Base-by-base conservation (phyloP, 2,797 vertebrate genomes). In the Gymnopithys bicolor region DNA sequence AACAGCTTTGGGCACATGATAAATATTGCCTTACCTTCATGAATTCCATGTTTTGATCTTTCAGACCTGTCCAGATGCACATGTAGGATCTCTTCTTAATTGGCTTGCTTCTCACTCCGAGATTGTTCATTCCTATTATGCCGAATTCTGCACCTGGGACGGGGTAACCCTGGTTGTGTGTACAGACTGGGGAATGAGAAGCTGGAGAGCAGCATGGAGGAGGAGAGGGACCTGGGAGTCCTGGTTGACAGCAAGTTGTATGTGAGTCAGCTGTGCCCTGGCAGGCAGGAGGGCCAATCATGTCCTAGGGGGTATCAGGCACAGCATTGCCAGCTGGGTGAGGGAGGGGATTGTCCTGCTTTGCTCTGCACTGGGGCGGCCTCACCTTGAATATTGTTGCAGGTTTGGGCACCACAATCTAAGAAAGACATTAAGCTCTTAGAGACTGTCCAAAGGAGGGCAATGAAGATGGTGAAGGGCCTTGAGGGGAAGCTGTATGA, bases 311-410 rank as follows among this genome's bases (percentile, higher is more conserved):
- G 39, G 28, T 19, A 62, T 32, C 39, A 63, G 60, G 39, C 28
- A 63, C 7, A 43, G 39, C 19, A 23, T 32, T 6, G 1, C 7
- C 60, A 43, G 60, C 28, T 2, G 2, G 39, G 5, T 1, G 3
- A 63, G 39, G 39, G 39, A 22, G 13, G 28, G 19, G 39, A 43
- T 32, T 43, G 39, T 15, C 19, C 59, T 1, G 2, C 27, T 63
- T 39, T 63, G 39, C 60, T 63, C 39, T 43, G 39, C 28, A 22
- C 19, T 63, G 10, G 28, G 2, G 39, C 0, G 3, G 19, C 60
- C 39, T 62, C 60, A 62, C 39, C 60, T 41, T 19, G 28, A 4
- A 35, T 21, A 62, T 5, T 41, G 27, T 62, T 37, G 27, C 37
- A 30, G 59, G 14, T 41, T 62, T 10, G 37, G 27, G 27, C 5